These are phyloP conservation scores for Polydesmus complanatus DNA, from an alignment of 2,888 invertebrate species.

Conservation along the genomic window DNA sequence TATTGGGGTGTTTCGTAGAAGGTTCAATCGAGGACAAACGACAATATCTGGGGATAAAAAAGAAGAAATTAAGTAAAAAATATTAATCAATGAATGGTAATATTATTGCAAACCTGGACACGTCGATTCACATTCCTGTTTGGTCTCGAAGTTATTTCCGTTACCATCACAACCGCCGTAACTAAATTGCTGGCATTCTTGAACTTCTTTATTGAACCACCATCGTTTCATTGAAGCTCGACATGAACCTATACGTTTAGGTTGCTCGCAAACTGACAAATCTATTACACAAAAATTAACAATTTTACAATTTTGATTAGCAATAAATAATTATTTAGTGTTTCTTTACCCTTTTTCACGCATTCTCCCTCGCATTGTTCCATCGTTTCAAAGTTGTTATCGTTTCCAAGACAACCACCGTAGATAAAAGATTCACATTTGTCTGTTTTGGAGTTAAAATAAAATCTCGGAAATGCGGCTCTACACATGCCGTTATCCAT, in stretches of 20 bases:
- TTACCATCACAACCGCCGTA: constrained; percentile 34
- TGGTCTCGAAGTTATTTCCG: constrained; percentile 27
- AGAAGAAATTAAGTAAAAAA: constrained; percentile 8
- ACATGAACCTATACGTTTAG: constrained; percentile 24
- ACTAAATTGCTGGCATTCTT: constrained; percentile 29
- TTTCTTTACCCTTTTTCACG: constrained; percentile 13
- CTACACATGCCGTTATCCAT: constrained; percentile 23
- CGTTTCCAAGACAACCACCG: constrained; percentile 62
- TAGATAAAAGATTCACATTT: constrained; percentile 56
- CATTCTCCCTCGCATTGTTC: constrained; percentile 62
- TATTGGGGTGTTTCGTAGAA: constrained; percentile 19
- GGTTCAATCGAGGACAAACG: constrained; percentile 25
- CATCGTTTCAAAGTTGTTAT: constrained; percentile 70
- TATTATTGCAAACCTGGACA: constrained; percentile 22
- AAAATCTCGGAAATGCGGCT: constrained; percentile 51
- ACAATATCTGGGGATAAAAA: constrained; percentile 24
- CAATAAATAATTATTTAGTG: background rate
- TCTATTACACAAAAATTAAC: background rate
- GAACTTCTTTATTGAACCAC: constrained; percentile 29
- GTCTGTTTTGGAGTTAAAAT: constrained; percentile 64
- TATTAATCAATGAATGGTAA: background rate
- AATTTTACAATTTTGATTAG: background rate
- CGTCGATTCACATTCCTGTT: constrained; percentile 23
- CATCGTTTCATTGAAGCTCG: constrained; percentile 26
- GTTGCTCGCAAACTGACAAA: constrained; percentile 22